A percentile compares a stretch with the other conserved stretches of the same genome.
Evolutionary conservation across 2,888 invertebrate genomes (phyloP).

Genomic region (Hybos culiciformis): DNA sequence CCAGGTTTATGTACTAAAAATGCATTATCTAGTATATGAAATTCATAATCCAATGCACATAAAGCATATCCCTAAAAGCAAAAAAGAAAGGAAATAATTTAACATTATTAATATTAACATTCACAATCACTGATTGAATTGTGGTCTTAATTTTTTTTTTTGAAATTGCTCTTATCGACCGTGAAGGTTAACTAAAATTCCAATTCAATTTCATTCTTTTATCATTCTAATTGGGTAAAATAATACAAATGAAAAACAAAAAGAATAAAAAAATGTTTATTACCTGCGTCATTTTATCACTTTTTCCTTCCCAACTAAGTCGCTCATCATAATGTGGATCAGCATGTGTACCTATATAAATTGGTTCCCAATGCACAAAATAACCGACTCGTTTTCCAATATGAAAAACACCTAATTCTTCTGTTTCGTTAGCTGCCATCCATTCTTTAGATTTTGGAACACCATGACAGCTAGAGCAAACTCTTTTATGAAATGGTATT

Average conservation of each 20-base stretch:
- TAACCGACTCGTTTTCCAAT: constrained; percentile 68
- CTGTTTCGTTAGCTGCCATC: constrained; percentile 58
- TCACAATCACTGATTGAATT: no score
- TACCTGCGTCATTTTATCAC: constrained; percentile 94
- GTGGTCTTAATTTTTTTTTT: background rate
- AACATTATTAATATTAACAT: background rate
- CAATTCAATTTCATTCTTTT: constrained; percentile 4
- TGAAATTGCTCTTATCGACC: background rate
- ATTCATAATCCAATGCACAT: constrained; percentile 83
- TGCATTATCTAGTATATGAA: constrained; percentile 85
- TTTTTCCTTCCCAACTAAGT: constrained; percentile 87
- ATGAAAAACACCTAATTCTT: constrained; percentile 62
- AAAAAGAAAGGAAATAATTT: background rate
- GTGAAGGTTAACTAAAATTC: background rate
- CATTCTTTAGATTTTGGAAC: constrained; percentile 76
- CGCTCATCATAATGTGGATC: constrained; percentile 85
- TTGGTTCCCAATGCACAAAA: constrained; percentile 83
- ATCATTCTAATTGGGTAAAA: background rate
- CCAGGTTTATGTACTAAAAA: constrained; percentile 86
- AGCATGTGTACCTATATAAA: constrained; percentile 78
- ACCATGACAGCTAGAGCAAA: constrained; percentile 79
- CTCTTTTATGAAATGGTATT: constrained; percentile 81
- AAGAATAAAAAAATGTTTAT: constrained; percentile 10
- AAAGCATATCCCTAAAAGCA: constrained; percentile 67
- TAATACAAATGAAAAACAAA: background rate